Evolutionary conservation across 2,113 vertebrate genomes (phyloP).

Genomic region (Atrichornis clamosus): DNA sequence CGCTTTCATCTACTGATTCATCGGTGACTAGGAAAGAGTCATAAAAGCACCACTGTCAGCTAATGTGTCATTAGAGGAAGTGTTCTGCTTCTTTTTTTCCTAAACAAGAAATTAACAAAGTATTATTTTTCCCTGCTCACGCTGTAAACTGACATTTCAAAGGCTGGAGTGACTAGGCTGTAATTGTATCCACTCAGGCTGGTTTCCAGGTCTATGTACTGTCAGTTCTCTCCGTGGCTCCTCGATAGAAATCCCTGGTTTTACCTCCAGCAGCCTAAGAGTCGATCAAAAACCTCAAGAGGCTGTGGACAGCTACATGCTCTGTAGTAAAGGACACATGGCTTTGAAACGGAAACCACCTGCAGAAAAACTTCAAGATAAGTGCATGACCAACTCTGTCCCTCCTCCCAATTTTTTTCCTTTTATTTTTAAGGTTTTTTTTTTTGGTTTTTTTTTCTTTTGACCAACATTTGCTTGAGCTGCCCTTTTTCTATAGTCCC

Average conservation of each 20-base stretch:
- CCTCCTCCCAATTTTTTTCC: background rate
- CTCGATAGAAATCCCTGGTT: background rate
- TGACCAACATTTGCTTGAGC: background rate
- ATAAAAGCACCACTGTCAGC: constrained; percentile 19
- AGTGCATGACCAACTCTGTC: background rate
- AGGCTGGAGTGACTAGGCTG: background rate
- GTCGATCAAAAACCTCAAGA: background rate
- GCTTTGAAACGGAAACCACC: constrained; percentile 6
- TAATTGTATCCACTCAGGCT: background rate
- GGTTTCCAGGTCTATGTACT: background rate
- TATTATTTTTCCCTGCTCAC: background rate
- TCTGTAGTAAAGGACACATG: background rate
- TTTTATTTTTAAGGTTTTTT: background rate
- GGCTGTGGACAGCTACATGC: constrained; percentile 2
- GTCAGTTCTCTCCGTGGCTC: background rate
- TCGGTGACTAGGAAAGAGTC: background rate
- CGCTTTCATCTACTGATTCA: constrained; percentile 3
- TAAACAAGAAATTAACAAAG: background rate
- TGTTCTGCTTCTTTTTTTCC: background rate
- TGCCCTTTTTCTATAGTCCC: background rate
- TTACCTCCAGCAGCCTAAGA: background rate
- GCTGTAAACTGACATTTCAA: background rate
- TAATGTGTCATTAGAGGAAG: constrained; percentile 17
- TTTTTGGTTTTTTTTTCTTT: background rate
- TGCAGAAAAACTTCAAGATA: background rate